Percentiles rank a stretch among this genome's conserved stretches.
Conservation (phyloP, 1,140 invertebrate species). For the Theocolax elegans region DNA sequence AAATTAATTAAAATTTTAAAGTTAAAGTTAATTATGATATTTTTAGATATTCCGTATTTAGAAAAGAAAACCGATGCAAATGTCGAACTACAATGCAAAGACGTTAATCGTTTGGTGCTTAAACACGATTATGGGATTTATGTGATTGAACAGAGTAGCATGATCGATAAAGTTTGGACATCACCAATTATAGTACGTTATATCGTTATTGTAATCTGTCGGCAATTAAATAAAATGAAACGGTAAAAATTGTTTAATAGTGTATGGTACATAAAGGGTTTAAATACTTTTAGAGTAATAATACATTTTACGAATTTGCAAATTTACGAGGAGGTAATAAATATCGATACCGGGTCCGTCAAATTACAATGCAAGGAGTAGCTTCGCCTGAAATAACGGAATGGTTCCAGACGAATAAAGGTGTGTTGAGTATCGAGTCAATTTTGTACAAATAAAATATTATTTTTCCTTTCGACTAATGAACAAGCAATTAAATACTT, state of each 20-base stretch:
- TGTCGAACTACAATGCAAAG: conserved; percentile 48
- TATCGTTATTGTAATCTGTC: conserved; percentile 17
- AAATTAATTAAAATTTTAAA: no score
- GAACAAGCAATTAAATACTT: background rate
- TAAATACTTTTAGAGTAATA: conserved; percentile 38
- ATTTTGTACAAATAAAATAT: no score
- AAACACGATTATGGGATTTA: conserved; percentile 51
- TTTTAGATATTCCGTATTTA: conserved; percentile 15
- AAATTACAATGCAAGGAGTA: conserved; percentile 45
- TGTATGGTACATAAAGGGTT: background rate
- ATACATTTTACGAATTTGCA: conserved; percentile 25
- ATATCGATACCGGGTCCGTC: conserved; percentile 47
- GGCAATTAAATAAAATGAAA: background rate
- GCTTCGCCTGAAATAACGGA: conserved; percentile 45
- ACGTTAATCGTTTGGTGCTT: conserved; percentile 44
- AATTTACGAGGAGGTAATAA: conserved; percentile 33
- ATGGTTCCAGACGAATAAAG: conserved; percentile 49
- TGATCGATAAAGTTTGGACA: background rate
- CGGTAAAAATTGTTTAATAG: background rate
- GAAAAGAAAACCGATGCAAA: conserved; percentile 40
- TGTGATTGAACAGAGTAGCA: conserved; percentile 46
- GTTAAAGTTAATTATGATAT: no score
- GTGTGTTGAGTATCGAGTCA: no score
- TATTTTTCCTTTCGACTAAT: background rate
- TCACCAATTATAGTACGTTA: conserved; percentile 32